phyloP scores from a whole-genome alignment of 2,888 invertebrate genomes.

The Celastrina argiolus region DNA sequence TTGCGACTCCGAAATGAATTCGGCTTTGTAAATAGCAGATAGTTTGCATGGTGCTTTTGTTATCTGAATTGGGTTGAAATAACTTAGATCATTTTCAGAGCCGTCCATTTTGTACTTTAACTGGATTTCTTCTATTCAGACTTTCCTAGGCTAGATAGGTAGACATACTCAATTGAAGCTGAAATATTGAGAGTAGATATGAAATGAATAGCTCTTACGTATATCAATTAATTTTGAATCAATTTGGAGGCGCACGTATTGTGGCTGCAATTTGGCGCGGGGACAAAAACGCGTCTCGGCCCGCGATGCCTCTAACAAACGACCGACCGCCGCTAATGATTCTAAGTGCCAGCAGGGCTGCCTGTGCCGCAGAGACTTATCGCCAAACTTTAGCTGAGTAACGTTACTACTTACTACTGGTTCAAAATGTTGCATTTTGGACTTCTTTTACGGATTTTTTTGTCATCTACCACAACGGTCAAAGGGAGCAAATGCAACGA shows the following conservation, averaged over 20 bases:
- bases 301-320: slow-evolving; percentile 72
- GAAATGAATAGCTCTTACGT: slow-evolving; percentile 20
- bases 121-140: too few species aligned
- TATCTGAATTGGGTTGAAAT: neutral
- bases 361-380: slow-evolving; percentile 19
- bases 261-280: slow-evolving; percentile 73
- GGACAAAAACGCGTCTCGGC: slow-evolving; percentile 72
- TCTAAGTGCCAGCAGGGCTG: slow-evolving; percentile 50
- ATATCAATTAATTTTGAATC: slow-evolving; percentile 69
- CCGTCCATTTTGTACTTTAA: too few species aligned
- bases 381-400: neutral
- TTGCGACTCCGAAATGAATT: slow-evolving; percentile 1
- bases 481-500: too few species aligned
- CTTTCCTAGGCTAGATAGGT: too few species aligned
- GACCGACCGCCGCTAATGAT: slow-evolving; percentile 75
- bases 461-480: too few species aligned
- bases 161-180: too few species aligned
- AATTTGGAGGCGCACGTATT: slow-evolving; percentile 70
- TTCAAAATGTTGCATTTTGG: too few species aligned
- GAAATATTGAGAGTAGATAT: too few species aligned
- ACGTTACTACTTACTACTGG: too few species aligned
- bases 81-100: too few species aligned
- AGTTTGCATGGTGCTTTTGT: neutral
- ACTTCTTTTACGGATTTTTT: too few species aligned
- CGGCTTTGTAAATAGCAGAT: neutral